These are phyloP conservation scores for Euborellia annulipes DNA, from an alignment of 1,140 invertebrate genomes.

Conservation along the genomic window DNA sequence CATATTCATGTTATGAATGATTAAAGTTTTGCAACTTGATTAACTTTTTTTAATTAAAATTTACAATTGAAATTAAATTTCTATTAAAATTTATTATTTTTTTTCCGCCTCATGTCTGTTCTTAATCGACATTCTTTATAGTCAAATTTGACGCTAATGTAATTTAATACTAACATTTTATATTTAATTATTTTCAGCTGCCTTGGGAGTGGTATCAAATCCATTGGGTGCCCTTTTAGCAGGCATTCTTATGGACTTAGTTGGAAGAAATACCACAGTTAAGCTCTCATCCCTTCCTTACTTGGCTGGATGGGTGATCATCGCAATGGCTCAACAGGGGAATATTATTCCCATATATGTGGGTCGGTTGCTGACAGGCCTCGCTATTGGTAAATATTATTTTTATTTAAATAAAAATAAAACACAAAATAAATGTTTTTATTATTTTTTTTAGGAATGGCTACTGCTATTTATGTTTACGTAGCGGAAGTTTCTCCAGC, in stretches of 20 bases:
- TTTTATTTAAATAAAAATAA: too few species aligned
- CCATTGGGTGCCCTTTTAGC: conserved; percentile 50
- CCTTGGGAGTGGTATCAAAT: conserved; percentile 53
- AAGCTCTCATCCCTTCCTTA: conserved; percentile 56
- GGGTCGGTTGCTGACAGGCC: conserved; percentile 55
- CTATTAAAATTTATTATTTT: too few species aligned
- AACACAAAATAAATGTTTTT: too few species aligned
- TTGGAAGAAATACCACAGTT: conserved; percentile 54
- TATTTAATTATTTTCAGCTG: conserved; percentile 32
- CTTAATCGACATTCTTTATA: too few species aligned
- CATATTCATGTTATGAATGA: too few species aligned
- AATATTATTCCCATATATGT: conserved; percentile 41
- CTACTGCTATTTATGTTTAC: conserved; percentile 23
- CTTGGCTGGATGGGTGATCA: conserved; percentile 54
- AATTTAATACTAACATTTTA: conserved; percentile 1
- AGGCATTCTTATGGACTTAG: conserved; percentile 44
- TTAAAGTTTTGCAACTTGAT: too few species aligned
- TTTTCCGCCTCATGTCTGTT: too few species aligned
- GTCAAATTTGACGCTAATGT: too few species aligned
- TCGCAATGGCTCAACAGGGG: conserved; percentile 43
- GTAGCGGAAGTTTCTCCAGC: conserved; percentile 22
- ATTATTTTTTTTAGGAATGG: conserved; percentile 21
- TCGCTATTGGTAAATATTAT: conserved; percentile 47
- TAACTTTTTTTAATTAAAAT: too few species aligned
- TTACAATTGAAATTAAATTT: too few species aligned